Percentiles rank a stretch among this genome's conserved stretches.
phyloP scores from a whole-genome alignment of 2,113 vertebrate species.

The Penelope pileata region DNA sequence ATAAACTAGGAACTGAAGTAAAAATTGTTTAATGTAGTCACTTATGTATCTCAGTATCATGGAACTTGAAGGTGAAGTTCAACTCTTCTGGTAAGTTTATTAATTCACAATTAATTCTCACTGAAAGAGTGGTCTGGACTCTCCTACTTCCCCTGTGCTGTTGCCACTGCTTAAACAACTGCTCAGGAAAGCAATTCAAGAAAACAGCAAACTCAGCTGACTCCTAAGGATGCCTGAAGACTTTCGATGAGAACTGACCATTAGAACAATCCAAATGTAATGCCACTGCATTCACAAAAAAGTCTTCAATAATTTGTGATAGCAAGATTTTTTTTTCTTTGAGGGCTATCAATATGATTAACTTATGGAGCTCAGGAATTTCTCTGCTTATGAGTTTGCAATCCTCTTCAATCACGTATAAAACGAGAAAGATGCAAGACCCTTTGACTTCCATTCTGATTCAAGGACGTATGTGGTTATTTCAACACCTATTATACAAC shows the following conservation, averaged over 20 bases:
- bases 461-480: not conserved
- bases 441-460: not conserved
- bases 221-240: not conserved
- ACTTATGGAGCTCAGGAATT: not conserved
- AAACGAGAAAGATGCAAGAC: not conserved
- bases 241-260: not conserved
- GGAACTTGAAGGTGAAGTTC: not conserved
- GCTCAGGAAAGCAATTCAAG: not conserved
- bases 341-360: not conserved
- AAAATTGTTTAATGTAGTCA: not conserved
- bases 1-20: not conserved
- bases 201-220: not conserved
- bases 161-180: not conserved
- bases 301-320: not conserved
- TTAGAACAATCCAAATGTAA: not conserved
- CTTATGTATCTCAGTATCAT: accelerated
- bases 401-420: not conserved
- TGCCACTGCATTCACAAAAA: not conserved
- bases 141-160: not conserved
- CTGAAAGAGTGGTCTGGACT: not conserved
- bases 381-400: not conserved
- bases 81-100: not conserved
- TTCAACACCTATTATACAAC: not conserved
- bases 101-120: not conserved
- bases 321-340: not conserved